phyloP scores from a whole-genome alignment of 2,113 vertebrate species.

The Dolichotis patagonum region DNA sequence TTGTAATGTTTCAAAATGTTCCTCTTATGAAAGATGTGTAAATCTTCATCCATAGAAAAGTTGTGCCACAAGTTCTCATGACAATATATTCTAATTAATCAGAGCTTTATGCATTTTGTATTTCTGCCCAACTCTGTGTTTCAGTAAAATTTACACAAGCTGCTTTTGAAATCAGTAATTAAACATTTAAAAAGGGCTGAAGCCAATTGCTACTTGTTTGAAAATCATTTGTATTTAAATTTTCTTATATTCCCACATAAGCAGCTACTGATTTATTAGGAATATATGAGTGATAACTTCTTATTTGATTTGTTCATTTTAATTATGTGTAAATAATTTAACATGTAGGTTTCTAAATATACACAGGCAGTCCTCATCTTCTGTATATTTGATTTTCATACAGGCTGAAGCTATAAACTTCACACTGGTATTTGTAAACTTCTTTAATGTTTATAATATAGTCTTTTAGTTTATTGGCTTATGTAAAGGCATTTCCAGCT shows the following conservation, averaged over 20 bases:
- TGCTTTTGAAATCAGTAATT: constrained; percentile 62
- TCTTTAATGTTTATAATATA: background rate
- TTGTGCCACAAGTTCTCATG: background rate
- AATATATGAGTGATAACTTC: constrained; percentile 18
- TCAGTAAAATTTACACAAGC: constrained; percentile 4
- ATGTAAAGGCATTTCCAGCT: background rate
- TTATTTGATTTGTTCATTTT: constrained; percentile 68
- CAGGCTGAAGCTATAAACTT: constrained; percentile 4
- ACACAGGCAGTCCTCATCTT: background rate
- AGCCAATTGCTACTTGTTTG: constrained; percentile 53
- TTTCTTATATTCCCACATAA: constrained; percentile 24
- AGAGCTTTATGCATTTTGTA: constrained; percentile 44
- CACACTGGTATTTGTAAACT: background rate
- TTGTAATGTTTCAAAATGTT: background rate
- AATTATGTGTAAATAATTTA: constrained; percentile 73
- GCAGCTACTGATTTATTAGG: constrained; percentile 53
- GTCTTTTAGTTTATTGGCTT: background rate
- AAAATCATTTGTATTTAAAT: constrained; percentile 61
- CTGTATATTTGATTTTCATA: constrained; percentile 19
- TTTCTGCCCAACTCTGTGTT: constrained; percentile 60
- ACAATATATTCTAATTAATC: constrained; percentile 55
- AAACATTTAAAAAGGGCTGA: background rate
- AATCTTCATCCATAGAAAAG: constrained; percentile 41
- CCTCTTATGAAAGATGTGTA: constrained; percentile 40
- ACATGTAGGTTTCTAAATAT: background rate